phyloP scores from a whole-genome alignment of 35 echinoderm and acorn worm genomes.

The Apostichopus parvimensis region DNA sequence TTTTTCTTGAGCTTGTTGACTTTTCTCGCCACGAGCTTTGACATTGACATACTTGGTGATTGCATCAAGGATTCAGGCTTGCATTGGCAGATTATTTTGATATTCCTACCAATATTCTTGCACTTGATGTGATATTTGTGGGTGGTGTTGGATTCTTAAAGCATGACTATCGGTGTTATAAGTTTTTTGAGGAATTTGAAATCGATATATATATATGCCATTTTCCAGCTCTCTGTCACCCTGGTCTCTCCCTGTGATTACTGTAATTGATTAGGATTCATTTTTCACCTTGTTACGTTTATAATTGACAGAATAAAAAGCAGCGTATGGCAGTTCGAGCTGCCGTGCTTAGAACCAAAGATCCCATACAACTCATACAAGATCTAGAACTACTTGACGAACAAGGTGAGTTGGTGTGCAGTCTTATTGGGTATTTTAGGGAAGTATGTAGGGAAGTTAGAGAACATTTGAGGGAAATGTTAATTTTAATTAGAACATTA shows the following conservation, averaged over 20 bases:
- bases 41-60: no score
- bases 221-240: neutral
- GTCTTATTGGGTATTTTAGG: neutral
- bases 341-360: slow-evolving; percentile 87
- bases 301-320: slow-evolving; percentile 80
- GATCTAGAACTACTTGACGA: slow-evolving; percentile 90
- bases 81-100: no score
- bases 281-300: no score
- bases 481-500: no score
- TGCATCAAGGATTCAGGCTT: no score
- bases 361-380: slow-evolving; percentile 76
- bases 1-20: no score
- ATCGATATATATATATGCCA: no score
- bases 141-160: neutral
- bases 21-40: no score
- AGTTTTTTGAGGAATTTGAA: neutral
- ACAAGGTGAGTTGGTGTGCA: slow-evolving; percentile 60
- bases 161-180: neutral
- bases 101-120: no score
- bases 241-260: neutral
- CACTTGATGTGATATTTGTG: no score
- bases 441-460: neutral
- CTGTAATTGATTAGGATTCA: no score
- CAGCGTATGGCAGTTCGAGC: slow-evolving; percentile 92
- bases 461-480: neutral